Base-by-base conservation (phyloP, 2,797 vertebrate species). In the Cercopithecus diana region DNA sequence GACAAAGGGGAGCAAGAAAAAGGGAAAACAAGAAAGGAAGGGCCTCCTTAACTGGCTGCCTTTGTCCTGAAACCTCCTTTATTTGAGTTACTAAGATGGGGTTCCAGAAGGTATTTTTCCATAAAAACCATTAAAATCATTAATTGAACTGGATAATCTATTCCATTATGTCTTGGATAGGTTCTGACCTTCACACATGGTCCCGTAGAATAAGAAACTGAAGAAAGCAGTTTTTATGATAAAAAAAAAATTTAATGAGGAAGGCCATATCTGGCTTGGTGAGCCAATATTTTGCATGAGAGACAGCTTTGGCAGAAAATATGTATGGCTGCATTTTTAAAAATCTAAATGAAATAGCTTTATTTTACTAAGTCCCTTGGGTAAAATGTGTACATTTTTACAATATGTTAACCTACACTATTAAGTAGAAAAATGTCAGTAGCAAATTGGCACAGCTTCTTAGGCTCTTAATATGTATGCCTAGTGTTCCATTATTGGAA, bases 351-450 rank as follows among this genome's bases (percentile, higher is more conserved):
- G 15, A 84, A 91, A 55, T 55, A 52, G 39, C 14, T 84, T 89
- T 73, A 11, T 67, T 93, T 75, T 43, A 85, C 85, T 50, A 89
- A 83, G 22, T 93, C n/a, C 4, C 14, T 73, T 80, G 61, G 45
- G n/a, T 7, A 17, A 82, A 52, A 61, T 88, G 45, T n/a, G 2
- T 45, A 24, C 61, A 61, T 86, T 90, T 96, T 94, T 84, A 20
- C 12, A 43, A n/a, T 61, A n/a, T n/a, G 26, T 39, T 79, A 52
- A 52, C 26, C 36, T 81, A 67, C 12, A 7, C n/a, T 89, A 8
- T 85, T 96, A 88, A 94, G 72, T 81, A 90, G 55, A 73, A 96
- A 83, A 84, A 93, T 79, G 64, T 85, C 82, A 85, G 3, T 96
- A 91, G 30, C 41, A 93, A 96, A 90, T 30, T 80, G 83, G 41